Conservation (phyloP, 1,140 invertebrate genomes). For the Coenobita brevimanus region DNA sequence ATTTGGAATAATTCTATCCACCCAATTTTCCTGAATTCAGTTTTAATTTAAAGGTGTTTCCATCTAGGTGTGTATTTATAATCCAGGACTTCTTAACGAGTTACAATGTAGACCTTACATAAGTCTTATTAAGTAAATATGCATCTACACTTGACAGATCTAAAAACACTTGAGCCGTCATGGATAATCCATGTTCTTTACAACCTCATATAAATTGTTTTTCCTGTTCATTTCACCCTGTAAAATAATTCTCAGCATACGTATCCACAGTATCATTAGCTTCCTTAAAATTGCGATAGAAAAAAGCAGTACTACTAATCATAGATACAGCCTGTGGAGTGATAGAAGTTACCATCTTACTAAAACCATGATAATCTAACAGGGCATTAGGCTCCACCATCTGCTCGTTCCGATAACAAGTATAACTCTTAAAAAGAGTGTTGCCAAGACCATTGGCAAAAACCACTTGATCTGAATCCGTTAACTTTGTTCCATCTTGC, state of each 20-base stretch:
- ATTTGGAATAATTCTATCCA: conserved; percentile 7
- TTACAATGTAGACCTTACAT: neutral
- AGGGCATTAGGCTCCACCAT: conserved; percentile 17
- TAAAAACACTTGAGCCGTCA: neutral
- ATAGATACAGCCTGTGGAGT: neutral
- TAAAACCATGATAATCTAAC: neutral
- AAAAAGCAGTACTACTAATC: neutral
- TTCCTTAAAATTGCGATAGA: neutral
- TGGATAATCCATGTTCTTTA: neutral
- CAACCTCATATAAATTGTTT: neutral
- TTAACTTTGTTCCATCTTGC: neutral
- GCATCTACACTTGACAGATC: conserved; percentile 6
- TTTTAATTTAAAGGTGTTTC: neutral
- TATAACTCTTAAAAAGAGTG: conserved; percentile 15
- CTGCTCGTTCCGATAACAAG: conserved; percentile 26
- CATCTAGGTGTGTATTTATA: conserved; percentile 12
- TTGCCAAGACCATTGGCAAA: conserved; percentile 7
- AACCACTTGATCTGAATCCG: neutral
- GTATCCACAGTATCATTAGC: neutral
- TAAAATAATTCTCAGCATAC: neutral
- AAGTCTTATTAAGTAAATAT: neutral
- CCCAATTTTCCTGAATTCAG: neutral
- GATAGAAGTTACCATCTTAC: conserved; percentile 20
- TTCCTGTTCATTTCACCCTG: conserved; percentile 6
- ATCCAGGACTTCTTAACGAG: conserved; percentile 3